Percentiles rank a stretch among this genome's conserved stretches.
phyloP scores from a whole-genome alignment of 2,113 vertebrate genomes.

The Turdus rufiventris region DNA sequence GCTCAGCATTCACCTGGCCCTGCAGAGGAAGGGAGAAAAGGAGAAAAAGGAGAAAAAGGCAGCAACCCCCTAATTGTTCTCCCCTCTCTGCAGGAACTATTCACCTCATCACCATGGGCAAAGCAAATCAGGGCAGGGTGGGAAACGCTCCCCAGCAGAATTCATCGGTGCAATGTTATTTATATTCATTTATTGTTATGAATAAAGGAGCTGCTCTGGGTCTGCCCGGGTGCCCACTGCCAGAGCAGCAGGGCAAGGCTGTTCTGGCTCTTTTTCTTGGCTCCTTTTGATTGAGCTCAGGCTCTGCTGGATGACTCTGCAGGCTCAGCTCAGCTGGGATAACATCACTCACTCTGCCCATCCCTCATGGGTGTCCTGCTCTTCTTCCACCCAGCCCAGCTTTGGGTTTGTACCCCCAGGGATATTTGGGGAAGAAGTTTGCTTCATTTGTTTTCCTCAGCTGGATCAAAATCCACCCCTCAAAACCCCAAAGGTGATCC shows the following conservation, averaged over 20 bases:
- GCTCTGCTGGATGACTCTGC: background rate
- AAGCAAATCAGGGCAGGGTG: background rate
- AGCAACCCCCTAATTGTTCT: background rate
- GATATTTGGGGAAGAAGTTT: no score
- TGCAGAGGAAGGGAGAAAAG: background rate
- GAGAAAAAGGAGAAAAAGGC: background rate
- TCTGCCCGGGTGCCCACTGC: background rate
- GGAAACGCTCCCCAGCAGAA: background rate
- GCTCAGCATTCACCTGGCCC: slow-evolving; percentile 9
- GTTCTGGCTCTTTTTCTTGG: background rate
- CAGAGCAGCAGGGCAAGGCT: background rate
- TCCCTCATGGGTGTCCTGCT: background rate
- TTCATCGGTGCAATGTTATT: background rate
- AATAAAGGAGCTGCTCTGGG: background rate
- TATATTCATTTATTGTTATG: background rate
- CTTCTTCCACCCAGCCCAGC: background rate
- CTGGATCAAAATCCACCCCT: background rate
- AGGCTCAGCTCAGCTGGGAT: fast-evolving
- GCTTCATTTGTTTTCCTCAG: background rate
- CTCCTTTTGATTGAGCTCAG: fast-evolving
- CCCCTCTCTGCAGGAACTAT: background rate
- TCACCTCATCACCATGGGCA: background rate
- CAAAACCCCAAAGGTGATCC: background rate
- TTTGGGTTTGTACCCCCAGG: fast-evolving
- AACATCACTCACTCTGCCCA: fast-evolving